Base-by-base conservation (phyloP, 2,797 vertebrate genomes). In the Acestrorhynchus altus region DNA sequence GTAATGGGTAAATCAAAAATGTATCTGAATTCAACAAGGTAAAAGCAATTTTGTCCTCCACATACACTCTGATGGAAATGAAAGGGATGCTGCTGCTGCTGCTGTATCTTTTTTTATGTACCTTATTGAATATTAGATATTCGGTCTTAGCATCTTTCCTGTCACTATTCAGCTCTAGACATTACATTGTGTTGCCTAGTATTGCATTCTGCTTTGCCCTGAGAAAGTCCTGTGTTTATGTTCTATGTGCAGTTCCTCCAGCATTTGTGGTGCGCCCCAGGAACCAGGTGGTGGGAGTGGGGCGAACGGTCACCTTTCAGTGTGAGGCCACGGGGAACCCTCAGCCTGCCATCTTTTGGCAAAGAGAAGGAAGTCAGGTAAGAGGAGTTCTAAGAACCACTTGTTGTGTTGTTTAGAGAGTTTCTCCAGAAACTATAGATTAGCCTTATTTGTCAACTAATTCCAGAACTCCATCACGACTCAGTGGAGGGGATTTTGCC, bases 321-420 rank as follows among this genome's bases (percentile, higher is more conserved):
- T 99, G 98, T 56, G 98, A 99, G 87, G 98, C 98, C 57, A 97
- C 96, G 0, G 98, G 98, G 77, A 99, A 98, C 83, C 98, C 98
- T 71, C 98, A 99, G 81, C 98, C 98, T 60, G 98, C 98, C 84
- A 99, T 99, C 88, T 99, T 99, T 90, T 99, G 98, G 98, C 90
- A 98, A 87, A 93, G 96, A 82, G 98, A 99, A 84, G 98, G 98
- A 81, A 99, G 98, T 88, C 97, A 99, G 97, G 98, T 99, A 94
- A 46, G 42, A 64, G 61, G 4, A 31, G 63, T 28, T 51, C 46
- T 24, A 1, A 24, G 10, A 61, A 12, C 8, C 16, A 46, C 15
- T 40, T 35, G 7, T 35, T 49, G 8, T 72, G 20, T 57, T 51
- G 18, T 16, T 44, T 1, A 49, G 16, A 49, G 2, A 47, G 46